Percentiles rank a stretch among this genome's conserved stretches.
phyloP scores from a whole-genome alignment of 2,113 vertebrate species.

The Pollimyrus isidori region DNA sequence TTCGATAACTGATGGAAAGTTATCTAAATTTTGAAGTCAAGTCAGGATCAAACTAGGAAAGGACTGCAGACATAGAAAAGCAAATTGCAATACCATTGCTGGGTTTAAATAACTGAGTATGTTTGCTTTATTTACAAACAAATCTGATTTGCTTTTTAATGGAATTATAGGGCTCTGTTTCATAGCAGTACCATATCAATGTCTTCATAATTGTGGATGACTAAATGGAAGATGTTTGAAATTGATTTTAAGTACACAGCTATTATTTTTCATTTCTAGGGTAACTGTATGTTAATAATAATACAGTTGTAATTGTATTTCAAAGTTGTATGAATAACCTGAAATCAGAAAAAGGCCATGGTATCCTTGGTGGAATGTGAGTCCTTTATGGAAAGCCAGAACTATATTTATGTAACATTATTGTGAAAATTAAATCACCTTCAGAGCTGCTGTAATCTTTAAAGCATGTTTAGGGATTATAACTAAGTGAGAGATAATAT shows the following conservation, averaged over 20 bases:
- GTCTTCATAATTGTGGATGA: not conserved
- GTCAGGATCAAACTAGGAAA: not conserved
- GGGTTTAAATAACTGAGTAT: conserved; percentile 13
- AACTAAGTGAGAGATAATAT: not conserved
- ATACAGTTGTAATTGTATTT: not conserved
- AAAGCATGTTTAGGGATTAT: not conserved
- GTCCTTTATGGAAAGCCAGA: not conserved
- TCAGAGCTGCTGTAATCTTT: not conserved
- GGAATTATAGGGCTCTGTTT: conserved; percentile 15
- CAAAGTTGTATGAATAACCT: not conserved
- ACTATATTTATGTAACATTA: not conserved
- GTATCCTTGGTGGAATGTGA: not conserved
- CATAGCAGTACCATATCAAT: not conserved
- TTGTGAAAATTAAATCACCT: not conserved
- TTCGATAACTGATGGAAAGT: not conserved
- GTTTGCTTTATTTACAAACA: conserved; percentile 11
- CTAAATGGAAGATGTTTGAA: conserved; percentile 11
- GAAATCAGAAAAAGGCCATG: not conserved
- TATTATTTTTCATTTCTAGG: not conserved
- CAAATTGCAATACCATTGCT: not conserved
- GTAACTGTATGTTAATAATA: not conserved
- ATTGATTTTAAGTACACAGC: not conserved
- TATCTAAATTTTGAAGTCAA: not conserved
- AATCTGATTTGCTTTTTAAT: conserved; percentile 21
- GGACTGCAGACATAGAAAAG: not conserved